Conservation (phyloP, 2,113 vertebrate species). For the Brienomyrus longianalis region DNA sequence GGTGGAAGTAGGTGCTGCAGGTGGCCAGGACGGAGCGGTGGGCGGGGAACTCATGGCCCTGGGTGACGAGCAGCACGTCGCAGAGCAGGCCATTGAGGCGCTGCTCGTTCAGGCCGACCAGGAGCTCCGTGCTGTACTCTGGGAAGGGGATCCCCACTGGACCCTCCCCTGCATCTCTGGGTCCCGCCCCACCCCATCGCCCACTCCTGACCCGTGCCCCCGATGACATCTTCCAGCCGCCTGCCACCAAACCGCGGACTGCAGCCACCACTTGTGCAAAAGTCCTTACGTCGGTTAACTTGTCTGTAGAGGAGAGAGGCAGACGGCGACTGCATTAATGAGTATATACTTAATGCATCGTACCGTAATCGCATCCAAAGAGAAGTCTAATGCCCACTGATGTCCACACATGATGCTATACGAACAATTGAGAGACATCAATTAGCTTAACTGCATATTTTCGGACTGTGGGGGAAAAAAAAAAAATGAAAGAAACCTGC, state of each 20-base stretch:
- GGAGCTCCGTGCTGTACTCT: conserved; percentile 91
- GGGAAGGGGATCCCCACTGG: conserved; percentile 97
- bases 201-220: conserved; percentile 64
- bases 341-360: background rate
- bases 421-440: background rate
- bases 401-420: background rate
- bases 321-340: background rate
- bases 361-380: background rate
- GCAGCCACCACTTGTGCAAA: conserved; percentile 62
- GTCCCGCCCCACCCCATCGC: conserved; percentile 50
- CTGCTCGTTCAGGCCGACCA: conserved; percentile 89
- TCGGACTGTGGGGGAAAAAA: background rate
- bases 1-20: conserved; percentile 94
- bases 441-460: background rate
- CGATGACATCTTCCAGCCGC: conserved; percentile 77
- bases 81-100: conserved; percentile 83
- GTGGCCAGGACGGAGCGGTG: conserved; percentile 95
- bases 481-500: background rate
- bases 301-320: conserved; percentile 43
- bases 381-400: background rate
- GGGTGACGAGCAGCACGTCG: conserved; percentile 87
- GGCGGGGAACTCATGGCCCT: conserved; percentile 88
- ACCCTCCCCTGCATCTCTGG: conserved; percentile 78
- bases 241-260: conserved; percentile 68
- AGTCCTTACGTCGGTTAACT: conserved; percentile 68